phyloP scores from a whole-genome alignment of 2,888 invertebrate species.

The Eurytoma californica region DNA sequence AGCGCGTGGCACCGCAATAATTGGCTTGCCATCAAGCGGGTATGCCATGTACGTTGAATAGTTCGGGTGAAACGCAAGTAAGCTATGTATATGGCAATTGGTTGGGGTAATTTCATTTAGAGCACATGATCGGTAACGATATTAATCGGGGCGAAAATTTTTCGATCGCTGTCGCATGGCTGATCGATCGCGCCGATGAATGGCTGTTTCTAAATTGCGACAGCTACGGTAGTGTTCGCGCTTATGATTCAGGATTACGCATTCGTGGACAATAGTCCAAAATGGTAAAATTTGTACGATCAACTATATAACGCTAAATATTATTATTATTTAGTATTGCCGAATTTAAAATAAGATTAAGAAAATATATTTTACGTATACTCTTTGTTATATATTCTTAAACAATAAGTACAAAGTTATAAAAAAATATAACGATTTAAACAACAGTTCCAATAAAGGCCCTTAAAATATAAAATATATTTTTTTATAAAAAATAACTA shows the following conservation, averaged over 20 bases:
- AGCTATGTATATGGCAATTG: background rate
- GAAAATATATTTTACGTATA: no score
- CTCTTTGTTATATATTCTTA: background rate
- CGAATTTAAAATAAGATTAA: no score
- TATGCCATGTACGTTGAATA: no score
- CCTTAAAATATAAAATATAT: constrained; percentile 14
- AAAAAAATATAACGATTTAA: constrained; percentile 37
- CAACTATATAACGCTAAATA: no score
- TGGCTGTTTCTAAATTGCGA: no score
- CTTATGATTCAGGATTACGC: no score
- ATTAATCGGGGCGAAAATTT: constrained; percentile 16
- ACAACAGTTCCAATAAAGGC: background rate
- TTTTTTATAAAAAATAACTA: background rate
- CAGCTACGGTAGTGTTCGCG: no score
- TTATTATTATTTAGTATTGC: no score
- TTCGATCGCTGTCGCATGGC: constrained; percentile 2
- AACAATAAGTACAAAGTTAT: constrained; percentile 23
- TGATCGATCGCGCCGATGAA: constrained; percentile 12
- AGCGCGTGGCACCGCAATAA: no score
- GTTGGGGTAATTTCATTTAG: background rate
- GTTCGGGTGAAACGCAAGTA: background rate
- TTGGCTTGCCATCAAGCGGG: no score
- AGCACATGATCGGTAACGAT: constrained; percentile 5
- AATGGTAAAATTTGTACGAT: no score
- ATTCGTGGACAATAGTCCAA: no score